A percentile compares a stretch with the other conserved stretches of the same genome.
Conservation (phyloP, 2,888 invertebrate species). For the Eupithecia abbreviata region DNA sequence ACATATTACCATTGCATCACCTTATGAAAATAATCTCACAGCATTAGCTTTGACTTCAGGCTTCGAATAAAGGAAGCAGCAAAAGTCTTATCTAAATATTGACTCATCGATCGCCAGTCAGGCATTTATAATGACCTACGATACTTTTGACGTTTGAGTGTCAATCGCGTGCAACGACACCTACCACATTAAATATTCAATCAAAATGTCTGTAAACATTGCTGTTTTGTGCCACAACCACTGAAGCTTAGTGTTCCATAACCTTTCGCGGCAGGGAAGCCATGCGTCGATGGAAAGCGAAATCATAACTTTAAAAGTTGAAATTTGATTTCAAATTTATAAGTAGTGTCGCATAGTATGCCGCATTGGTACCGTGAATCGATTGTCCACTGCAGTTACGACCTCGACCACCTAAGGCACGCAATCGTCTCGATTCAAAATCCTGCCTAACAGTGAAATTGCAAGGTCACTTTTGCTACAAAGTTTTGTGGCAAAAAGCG, state of each 20-base stretch:
- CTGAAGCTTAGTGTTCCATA: constrained; percentile 35
- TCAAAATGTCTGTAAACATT: constrained; percentile 44
- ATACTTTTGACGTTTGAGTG: constrained; percentile 57
- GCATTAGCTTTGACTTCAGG: background rate
- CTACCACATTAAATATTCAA: constrained; percentile 41
- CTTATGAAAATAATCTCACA: background rate
- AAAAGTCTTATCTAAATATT: constrained; percentile 47
- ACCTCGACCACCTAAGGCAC: constrained; percentile 78
- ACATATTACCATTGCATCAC: background rate
- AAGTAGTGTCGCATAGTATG: constrained; percentile 71
- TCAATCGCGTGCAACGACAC: constrained; percentile 55
- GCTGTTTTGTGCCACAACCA: constrained; percentile 47
- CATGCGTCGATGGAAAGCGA: constrained; percentile 51
- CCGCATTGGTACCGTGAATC: constrained; percentile 78
- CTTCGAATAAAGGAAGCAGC: background rate
- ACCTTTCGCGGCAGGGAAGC: constrained; percentile 16
- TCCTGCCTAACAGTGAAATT: constrained; percentile 55
- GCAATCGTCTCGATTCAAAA: constrained; percentile 71
- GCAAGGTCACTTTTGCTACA: constrained; percentile 10
- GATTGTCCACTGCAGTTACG: constrained; percentile 79
- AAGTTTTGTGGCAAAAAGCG: background rate
- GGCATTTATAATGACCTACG: constrained; percentile 56
- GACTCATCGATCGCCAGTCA: constrained; percentile 53
- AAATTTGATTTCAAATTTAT: constrained; percentile 62
- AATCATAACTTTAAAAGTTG: constrained; percentile 53